Evolutionary conservation across 2,888 invertebrate genomes (phyloP).

Genomic region (Cheilosia urbana): DNA sequence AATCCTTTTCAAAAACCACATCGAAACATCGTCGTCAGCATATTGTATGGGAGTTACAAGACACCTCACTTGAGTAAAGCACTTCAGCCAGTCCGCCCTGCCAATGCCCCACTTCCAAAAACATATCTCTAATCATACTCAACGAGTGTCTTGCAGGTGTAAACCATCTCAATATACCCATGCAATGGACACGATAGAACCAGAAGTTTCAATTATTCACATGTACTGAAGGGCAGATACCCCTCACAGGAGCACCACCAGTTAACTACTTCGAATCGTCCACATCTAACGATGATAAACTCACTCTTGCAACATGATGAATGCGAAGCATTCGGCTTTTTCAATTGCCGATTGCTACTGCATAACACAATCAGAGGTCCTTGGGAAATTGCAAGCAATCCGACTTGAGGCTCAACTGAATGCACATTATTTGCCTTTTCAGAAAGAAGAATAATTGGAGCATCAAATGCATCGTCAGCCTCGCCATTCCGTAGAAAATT

Average conservation of each 20-base stretch:
- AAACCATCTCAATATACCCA: not conserved
- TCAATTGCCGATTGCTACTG: slow-evolving; percentile 66
- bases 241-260: slow-evolving; percentile 2
- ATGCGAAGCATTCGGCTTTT: slow-evolving; percentile 24
- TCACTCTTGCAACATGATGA: not conserved
- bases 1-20: too few species aligned
- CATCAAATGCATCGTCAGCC: slow-evolving; percentile 38
- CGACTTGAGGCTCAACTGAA: slow-evolving; percentile 15
- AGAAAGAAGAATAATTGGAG: slow-evolving; percentile 41
- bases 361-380: slow-evolving; percentile 54
- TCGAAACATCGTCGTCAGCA: too few species aligned
- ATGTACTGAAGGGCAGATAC: slow-evolving; percentile 13
- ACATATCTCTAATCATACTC: slow-evolving; percentile 40
- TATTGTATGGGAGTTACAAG: not conserved
- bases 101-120: slow-evolving; percentile 38
- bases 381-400: slow-evolving; percentile 63
- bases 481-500: slow-evolving; percentile 14
- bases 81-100: not conserved
- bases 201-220: slow-evolving; percentile 56
- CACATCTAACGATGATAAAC: slow-evolving; percentile 29
- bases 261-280: slow-evolving; percentile 39
- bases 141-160: slow-evolving; percentile 46
- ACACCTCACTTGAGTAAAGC: not conserved
- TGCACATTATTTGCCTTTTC: slow-evolving; percentile 5
- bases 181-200: slow-evolving; percentile 1